Base-by-base conservation (phyloP, 2,888 invertebrate genomes). In the Orchestes rusci region DNA sequence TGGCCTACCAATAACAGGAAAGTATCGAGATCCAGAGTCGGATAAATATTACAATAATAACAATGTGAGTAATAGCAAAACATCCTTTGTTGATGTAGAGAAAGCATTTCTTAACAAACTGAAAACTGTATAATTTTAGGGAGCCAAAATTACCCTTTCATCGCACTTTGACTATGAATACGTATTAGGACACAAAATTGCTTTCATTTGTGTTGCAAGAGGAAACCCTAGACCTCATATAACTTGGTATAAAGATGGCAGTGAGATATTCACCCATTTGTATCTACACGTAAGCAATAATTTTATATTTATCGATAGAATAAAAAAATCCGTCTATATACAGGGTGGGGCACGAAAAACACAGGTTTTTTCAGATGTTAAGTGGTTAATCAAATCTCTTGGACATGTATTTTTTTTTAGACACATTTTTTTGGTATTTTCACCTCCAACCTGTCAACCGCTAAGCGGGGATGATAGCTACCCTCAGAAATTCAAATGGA, bases 201-300 rank as follows among this genome's bases (percentile, higher is more conserved):
- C 90, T 7, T 91, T 94, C 65, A 73, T 94, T 45, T 95, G 94
- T 66, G 84, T 88, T 33, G 94, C 94, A 1, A 82, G 84, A 61
- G 94, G 94, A 1, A 80, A 82, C 53, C 94, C 94, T 0, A 72
- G 91, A 32, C 94, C 94, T 0, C 87, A 89, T 54, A 90, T 94
- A 52, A 94, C 92, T 15, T 95, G 94, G 94, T 91, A 88, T 67
- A 95, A 94, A 66, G 93, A 94, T 65, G 93, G 92, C 19, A 83
- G 86, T 12, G 94, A 95, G 70, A 84, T 94, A 62, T 91, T 89
- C 60, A 82, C 86, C 18, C 92, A 92, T 72, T 78, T 84, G 43
- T 90, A 90, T 66, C 72, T 91, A 62, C 89, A 92, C 64, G 92
- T 89, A 67, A 75, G 80, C 41, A 23, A 10, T 10, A n/a, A n/a